Percentiles rank a stretch among this genome's conserved stretches.
phyloP scores from a whole-genome alignment of 2,113 vertebrate species.

The Crocuta crocuta region DNA sequence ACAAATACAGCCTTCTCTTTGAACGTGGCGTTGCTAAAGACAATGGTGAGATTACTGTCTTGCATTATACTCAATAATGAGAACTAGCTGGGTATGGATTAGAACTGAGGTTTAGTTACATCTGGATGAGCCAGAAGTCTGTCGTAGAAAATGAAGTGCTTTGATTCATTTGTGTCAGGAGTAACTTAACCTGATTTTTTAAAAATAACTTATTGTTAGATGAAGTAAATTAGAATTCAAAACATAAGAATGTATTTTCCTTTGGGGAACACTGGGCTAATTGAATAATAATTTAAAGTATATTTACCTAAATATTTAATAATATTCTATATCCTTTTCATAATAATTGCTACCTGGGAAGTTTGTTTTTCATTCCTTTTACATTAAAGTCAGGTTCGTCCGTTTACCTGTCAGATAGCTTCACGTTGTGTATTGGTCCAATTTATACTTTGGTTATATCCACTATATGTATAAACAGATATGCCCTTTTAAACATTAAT shows the following conservation, averaged over 20 bases:
- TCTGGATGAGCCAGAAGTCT: conserved; percentile 39
- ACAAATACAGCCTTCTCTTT: not conserved
- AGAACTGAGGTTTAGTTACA: conserved; percentile 44
- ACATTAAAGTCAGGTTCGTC: conserved; percentile 10
- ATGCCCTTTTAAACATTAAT: not conserved
- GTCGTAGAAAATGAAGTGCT: conserved; percentile 39
- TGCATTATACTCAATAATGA: conserved; percentile 20
- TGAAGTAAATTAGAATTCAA: conserved; percentile 53
- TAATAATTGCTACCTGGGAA: not conserved
- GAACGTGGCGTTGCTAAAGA: conserved; percentile 25
- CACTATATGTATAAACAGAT: not conserved
- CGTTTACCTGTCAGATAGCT: conserved; percentile 18
- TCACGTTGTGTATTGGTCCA: not conserved
- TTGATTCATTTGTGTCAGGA: conserved; percentile 27
- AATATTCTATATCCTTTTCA: not conserved
- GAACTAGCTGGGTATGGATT: not conserved
- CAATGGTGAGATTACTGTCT: conserved; percentile 53
- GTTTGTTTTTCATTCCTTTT: conserved; percentile 33
- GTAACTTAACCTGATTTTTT: not conserved
- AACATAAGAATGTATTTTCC: not conserved
- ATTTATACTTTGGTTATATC: conserved; percentile 10
- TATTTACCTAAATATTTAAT: not conserved
- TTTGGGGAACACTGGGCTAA: not conserved
- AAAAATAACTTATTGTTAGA: conserved; percentile 22
- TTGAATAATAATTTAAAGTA: not conserved